phyloP scores from a whole-genome alignment of 2,113 vertebrate genomes.

The Xyliphius kryptos region DNA sequence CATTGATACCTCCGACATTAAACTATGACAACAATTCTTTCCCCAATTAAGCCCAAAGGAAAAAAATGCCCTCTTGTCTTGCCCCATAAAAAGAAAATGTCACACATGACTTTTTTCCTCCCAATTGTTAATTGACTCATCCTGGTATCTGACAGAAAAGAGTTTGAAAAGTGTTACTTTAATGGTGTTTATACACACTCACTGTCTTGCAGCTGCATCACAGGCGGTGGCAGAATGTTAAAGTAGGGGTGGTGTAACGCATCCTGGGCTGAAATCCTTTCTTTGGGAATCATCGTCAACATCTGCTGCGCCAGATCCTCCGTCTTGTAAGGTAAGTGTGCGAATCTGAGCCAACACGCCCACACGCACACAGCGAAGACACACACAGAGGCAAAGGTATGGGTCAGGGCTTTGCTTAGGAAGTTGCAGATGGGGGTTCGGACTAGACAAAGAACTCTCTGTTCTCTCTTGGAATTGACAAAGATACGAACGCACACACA shows the following conservation, averaged over 20 bases:
- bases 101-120: no score
- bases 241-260: conserved; percentile 74
- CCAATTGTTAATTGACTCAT: no score
- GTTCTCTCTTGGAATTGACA: conserved; percentile 34
- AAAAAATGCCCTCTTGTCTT: no score
- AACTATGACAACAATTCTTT: no score
- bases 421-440: conserved; percentile 21
- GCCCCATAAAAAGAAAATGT: no score
- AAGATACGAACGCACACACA: background rate
- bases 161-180: no score
- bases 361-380: conserved; percentile 35
- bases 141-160: no score
- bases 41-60: no score
- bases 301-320: conserved; percentile 77
- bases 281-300: conserved; percentile 65
- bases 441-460: conserved; percentile 48
- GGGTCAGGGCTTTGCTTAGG: conserved; percentile 41
- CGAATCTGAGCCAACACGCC: conserved; percentile 69
- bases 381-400: conserved; percentile 33
- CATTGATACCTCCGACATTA: no score
- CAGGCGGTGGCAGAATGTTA: conserved; percentile 69
- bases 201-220: conserved; percentile 70
- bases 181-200: conserved; percentile 22
- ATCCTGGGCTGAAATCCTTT: conserved; percentile 65
- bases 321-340: conserved; percentile 66